Evolutionary conservation across 1,140 invertebrate species (phyloP), one percentile per base, ranked within the genome.

Genomic region (Notospermus geniculatus): DNA sequence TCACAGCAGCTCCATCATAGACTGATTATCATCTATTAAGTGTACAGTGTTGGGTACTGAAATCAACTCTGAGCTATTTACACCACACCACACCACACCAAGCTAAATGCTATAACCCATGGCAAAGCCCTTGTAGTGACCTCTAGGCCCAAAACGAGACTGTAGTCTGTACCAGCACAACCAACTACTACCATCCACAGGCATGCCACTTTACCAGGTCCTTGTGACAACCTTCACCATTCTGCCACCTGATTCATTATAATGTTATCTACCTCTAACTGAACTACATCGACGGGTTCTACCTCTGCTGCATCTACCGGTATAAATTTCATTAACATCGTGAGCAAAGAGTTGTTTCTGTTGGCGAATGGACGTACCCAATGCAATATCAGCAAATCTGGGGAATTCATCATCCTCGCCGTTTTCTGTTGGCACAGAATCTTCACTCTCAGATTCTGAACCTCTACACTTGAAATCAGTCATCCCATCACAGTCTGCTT

Each of bases 291-390:
- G 25, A 9, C 13, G 32, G 17, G 32, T 23, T 56, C 23, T 36
- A 36, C 27, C 28, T 56, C 28, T 29, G 32, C 23, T 32, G 54
- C 23, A 29, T 39, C 23, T 1, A 17, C 30, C 53, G n/a, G 19
- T 56, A 23, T 23, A 56, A 27, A 28, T 29, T 29, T 56, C 5
- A 22, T 28, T 60, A 27, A 69, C 32, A 54, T 69, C 62, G 52
- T 67, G 60, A 60, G 69, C 67, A 65, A 58, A 71, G 7, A 71
- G 55, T 45, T 65, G 62, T 41, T 62, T 69, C 50, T 71, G 69
- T 50, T 71, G 69, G 23, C 69, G 58, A 4, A 69, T 43, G 7
- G 67, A 69, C n/a, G 69, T 71, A 2, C 69, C 69, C 29, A 63
- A 62, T 17, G 69, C 64, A 13, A 69, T 54, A 60, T 69, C 65